Base-by-base conservation (phyloP, 64 coral and sea anemone genomes). In the Catalaphyllia jardinei region DNA sequence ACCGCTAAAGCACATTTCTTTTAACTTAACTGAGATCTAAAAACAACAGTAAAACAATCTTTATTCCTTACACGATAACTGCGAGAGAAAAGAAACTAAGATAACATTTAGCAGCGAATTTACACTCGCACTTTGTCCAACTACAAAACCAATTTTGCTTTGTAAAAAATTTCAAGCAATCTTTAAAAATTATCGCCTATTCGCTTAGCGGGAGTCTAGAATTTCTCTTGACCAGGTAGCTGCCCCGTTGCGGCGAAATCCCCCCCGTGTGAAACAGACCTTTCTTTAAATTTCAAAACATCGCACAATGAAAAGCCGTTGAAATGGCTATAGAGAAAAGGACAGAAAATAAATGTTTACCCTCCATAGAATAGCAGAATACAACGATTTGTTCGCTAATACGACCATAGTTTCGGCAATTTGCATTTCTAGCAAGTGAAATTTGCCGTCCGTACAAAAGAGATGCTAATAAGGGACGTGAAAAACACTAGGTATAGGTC, bases 361-460 rank as follows among this genome's bases (percentile, higher is more conserved):
- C 62, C 31, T 60, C 20, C 62, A 71, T 10, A 85, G 81, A 85
- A 85, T 85, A 85, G 81, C 16, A 49, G 75, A 77, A 77, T 77
- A 38, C 62, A 39, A 11, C 63, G 81, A 63, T 85, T 85, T 85
- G 62, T 85, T 46, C 62, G 81, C 63, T 85, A 85, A 85, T 85
- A 71, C 81, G 81, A 71, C 81, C 81, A 71, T 85, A 85, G 81
- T 85, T 85, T 85, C 15, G 33, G 46, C 60, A 85, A 85, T 85
- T 85, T 85, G 81, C 81, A 85, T 85, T 85, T 85, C 33, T 85
- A 71, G 81, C 81, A 85, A 85, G 81, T 52, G 24, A 85, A 85
- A 85, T 85, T 85, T 63, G 81, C 62, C 62, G 62, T 85, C 62
- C 24, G 18, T 51, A 85, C 81, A 85, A 85, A 71, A 27, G 62